phyloP scores from a whole-genome alignment of 2,797 vertebrate species.

The Tolypeutes matacus region DNA sequence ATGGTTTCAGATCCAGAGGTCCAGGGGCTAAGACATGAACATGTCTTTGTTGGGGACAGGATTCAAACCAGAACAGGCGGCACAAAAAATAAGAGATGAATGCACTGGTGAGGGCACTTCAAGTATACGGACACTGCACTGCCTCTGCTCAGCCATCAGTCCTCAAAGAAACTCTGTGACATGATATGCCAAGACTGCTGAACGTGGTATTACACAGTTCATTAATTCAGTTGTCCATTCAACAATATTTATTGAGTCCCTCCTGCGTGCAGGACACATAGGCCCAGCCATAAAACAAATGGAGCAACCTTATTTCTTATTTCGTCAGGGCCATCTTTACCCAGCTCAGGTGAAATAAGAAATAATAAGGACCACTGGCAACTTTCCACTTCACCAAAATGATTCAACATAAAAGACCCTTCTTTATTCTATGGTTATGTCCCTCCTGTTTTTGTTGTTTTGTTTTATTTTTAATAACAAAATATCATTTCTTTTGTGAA shows the following conservation, averaged over 20 bases:
- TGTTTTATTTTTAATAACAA: neutral
- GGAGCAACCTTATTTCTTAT: no score
- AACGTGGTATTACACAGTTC: accelerated
- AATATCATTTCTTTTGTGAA: neutral
- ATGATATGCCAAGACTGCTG: neutral
- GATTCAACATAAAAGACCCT: neutral
- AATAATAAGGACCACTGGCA: neutral
- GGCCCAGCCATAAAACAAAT: neutral
- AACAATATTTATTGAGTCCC: no score
- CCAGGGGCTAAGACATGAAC: no score
- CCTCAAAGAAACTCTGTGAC: neutral
- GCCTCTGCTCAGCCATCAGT: neutral
- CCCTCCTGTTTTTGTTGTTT: neutral
- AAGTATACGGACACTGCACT: accelerated
- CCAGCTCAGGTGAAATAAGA: neutral
- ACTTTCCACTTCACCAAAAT: neutral
- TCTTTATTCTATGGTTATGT: neutral
- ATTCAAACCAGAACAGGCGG: no score
- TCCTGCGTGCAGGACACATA: neutral
- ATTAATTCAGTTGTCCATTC: neutral
- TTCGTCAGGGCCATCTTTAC: neutral
- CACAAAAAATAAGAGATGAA: neutral
- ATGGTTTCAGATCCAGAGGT: no score
- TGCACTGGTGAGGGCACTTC: neutral
- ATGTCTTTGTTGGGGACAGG: no score